Evolutionary conservation across 2,888 invertebrate species (phyloP), one percentile per base, ranked within the genome.

Genomic region (Ptychoptera albimana): DNA sequence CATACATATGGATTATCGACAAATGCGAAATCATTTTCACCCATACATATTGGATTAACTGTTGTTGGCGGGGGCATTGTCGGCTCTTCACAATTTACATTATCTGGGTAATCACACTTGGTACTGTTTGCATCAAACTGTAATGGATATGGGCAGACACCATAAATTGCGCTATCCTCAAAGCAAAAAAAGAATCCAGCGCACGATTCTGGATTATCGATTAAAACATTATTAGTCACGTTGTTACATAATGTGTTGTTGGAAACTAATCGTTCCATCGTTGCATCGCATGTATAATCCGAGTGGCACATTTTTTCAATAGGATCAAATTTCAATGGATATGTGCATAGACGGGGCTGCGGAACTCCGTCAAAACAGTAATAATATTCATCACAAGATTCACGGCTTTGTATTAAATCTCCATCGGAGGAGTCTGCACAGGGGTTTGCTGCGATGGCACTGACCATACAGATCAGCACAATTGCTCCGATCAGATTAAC

Each of bases 161-260:
- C 16, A n/a, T 11, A 23, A 23, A 38, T 38, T 7, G 37, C 13
- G 2, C 9, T 23, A 13, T 23, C 37, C 13, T 37, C 13, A 3
- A 43, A 30, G 14, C 43, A 43, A 9, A 37, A 9, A 13, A 37
- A 43, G 30, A 43, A 43, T 38, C 4, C 16, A 10, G 14, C 38
- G 10, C 38, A 38, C 7, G 8, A n/a, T 10, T 8, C 16, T 8
- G 38, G 38, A 38, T 38, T 10, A 10, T 8, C 2, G 7, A 38
- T 3, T 15, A 38, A 2, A 8, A 2, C 10, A 7, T 23, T 23
- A 38, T 38, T 10, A 9, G 2, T 8, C 23, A 2, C 10, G 6
- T n/a, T 23, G 2, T 10, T 6, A 16, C 38, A 38, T 2, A 16
- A 11, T 36, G 12, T 13, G n/a, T 39, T 39, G 7, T 39, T 39